Conservation (phyloP, 2,888 invertebrate genomes). For the Eilema caniola region DNA sequence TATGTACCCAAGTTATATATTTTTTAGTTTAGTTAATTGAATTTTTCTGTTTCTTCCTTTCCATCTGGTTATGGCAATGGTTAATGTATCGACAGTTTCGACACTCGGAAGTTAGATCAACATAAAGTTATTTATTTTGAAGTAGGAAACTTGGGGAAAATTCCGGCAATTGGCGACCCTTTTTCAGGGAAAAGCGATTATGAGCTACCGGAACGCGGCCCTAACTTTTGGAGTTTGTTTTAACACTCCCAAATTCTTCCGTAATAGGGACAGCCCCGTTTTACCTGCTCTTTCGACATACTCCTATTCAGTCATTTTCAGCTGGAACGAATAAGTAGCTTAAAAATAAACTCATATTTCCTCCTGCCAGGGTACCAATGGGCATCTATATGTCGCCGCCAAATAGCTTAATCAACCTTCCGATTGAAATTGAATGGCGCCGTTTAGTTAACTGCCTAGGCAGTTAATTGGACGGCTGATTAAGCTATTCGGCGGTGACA, state of each 20-base stretch:
- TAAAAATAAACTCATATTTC: too few relatives aligned
- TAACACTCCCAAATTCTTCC: not conserved
- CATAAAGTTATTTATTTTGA: not conserved
- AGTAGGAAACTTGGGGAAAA: not conserved
- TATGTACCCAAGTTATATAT: too few relatives aligned
- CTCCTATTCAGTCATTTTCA: too few relatives aligned
- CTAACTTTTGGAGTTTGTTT: not conserved
- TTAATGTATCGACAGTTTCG: not conserved
- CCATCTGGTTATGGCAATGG: not conserved
- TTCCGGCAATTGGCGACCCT: not conserved
- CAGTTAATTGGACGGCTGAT: too few relatives aligned
- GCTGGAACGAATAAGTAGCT: too few relatives aligned
- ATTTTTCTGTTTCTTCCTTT: not conserved
- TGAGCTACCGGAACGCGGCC: not conserved
- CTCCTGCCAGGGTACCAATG: too few relatives aligned
- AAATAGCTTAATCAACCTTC: too few relatives aligned
- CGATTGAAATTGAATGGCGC: too few relatives aligned
- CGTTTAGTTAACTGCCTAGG: too few relatives aligned
- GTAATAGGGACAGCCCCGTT: not conserved
- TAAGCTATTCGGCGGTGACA: too few relatives aligned
- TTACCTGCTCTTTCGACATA: not conserved
- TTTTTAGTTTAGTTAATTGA: too few relatives aligned
- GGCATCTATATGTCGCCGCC: too few relatives aligned
- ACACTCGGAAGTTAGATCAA: constrained; percentile 1
- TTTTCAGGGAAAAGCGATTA: not conserved